These are phyloP conservation scores for Athene cunicularia DNA, from an alignment of 2,113 vertebrate species.

Conservation along the genomic window DNA sequence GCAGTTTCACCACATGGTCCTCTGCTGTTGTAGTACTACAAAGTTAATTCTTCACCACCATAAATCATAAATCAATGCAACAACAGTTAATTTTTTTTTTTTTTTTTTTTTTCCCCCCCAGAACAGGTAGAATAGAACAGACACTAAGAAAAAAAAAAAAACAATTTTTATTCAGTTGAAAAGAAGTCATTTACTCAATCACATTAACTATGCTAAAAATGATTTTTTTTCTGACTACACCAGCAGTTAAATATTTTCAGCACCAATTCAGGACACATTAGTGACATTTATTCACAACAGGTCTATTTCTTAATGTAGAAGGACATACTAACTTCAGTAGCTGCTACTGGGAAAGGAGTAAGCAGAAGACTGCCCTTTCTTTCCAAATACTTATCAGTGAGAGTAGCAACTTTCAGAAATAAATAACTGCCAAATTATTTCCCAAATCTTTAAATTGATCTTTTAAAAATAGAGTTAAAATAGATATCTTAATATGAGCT, in stretches of 20 bases:
- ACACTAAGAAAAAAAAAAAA: conserved; percentile 62
- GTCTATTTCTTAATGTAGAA: conserved; percentile 65
- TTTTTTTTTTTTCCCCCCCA: neutral
- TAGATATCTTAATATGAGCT: conserved; percentile 67
- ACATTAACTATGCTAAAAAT: conserved; percentile 69
- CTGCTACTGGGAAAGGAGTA: conserved; percentile 60
- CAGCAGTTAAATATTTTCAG: conserved; percentile 72
- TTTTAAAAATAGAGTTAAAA: conserved; percentile 70
- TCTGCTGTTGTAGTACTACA: neutral
- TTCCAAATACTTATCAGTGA: conserved; percentile 11
- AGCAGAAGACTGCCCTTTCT: conserved; percentile 43
- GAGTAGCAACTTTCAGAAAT: conserved; percentile 62
- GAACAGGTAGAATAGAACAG: conserved; percentile 52
- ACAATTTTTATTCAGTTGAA: conserved; percentile 59
- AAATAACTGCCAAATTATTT: conserved; percentile 65
- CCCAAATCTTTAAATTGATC: conserved; percentile 50
- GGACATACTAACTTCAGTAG: conserved; percentile 58
- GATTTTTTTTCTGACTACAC: conserved; percentile 55
- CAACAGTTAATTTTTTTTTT: neutral
- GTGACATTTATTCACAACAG: conserved; percentile 70
- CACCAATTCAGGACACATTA: conserved; percentile 71
- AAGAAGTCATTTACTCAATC: conserved; percentile 69
- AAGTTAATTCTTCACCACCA: neutral
- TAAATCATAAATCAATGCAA: neutral
- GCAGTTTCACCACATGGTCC: neutral